Conservation (phyloP, 2,888 invertebrate genomes). For the Ormyrus thymus region DNA sequence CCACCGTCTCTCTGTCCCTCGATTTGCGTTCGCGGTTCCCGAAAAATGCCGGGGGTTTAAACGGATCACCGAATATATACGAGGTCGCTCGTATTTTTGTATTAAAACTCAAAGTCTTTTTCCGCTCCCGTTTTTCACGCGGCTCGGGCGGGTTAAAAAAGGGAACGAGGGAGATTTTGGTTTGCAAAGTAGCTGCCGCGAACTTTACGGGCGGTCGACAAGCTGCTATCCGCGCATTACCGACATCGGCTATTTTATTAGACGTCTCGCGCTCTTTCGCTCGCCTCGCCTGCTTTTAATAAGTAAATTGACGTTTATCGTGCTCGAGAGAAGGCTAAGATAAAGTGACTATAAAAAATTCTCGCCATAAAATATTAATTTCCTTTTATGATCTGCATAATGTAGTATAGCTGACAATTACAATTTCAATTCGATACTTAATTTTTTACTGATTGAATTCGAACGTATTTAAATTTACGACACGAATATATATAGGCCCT, state of each 20-base stretch:
- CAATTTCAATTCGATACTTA: too few relatives aligned
- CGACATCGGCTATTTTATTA: constrained; percentile 39
- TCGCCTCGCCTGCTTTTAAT: constrained; percentile 21
- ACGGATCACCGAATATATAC: constrained; percentile 16
- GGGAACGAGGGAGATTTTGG: constrained; percentile 37
- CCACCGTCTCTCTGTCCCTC: background rate
- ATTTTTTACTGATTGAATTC: too few relatives aligned
- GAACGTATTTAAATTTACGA: too few relatives aligned
- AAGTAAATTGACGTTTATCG: constrained; percentile 39
- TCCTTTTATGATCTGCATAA: too few relatives aligned
- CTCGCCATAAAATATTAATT: too few relatives aligned
- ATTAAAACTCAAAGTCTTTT: constrained; percentile 34
- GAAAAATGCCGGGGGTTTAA: constrained; percentile 42
- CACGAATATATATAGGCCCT: too few relatives aligned
- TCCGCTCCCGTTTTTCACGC: constrained; percentile 18
- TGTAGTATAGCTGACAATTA: too few relatives aligned
- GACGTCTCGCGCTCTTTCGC: background rate
- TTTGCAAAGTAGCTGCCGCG: constrained; percentile 48
- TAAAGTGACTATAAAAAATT: too few relatives aligned
- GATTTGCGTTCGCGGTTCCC: background rate
- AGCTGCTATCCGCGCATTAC: constrained; percentile 10
- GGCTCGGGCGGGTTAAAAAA: constrained; percentile 30
- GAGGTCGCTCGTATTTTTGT: constrained; percentile 37
- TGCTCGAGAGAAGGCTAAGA: background rate
- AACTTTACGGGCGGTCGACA: too few relatives aligned